Percentiles rank a stretch among this genome's conserved stretches.
Conservation (phyloP, 2,797 vertebrate genomes). For the Clarias laeviceps region DNA sequence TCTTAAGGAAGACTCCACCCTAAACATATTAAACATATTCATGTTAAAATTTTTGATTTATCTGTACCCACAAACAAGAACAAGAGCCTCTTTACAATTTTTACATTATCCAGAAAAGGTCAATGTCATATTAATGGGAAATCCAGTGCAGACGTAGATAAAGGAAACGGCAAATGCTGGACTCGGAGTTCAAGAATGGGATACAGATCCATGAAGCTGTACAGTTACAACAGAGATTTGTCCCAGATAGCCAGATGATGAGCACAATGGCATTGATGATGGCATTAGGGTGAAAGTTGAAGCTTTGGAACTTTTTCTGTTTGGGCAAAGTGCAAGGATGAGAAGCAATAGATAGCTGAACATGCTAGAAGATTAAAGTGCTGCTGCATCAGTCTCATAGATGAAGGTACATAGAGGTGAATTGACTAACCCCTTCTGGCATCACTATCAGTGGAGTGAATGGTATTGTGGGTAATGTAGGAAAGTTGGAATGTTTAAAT, state of each 20-base stretch:
- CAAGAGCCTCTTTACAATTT: neutral
- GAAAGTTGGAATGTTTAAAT: neutral
- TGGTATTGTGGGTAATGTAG: neutral
- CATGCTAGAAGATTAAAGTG: neutral
- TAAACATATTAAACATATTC: neutral
- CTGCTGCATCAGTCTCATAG: neutral
- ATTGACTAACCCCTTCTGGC: neutral
- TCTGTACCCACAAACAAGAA: neutral
- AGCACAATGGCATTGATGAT: neutral
- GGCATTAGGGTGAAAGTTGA: neutral
- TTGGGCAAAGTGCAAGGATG: neutral
- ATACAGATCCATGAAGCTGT: neutral
- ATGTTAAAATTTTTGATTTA: neutral
- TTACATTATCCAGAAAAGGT: neutral
- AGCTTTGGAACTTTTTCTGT: neutral
- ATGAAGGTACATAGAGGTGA: no score
- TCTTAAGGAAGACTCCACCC: neutral
- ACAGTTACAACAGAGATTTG: neutral
- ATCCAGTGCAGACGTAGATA: neutral
- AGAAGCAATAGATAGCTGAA: neutral
- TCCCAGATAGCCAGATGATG: neutral
- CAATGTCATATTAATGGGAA: neutral
- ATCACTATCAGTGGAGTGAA: neutral
- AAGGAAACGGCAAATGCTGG: neutral
- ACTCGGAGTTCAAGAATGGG: neutral